Conservation (phyloP, 2,797 vertebrate species). For the Betta splendens region DNA sequence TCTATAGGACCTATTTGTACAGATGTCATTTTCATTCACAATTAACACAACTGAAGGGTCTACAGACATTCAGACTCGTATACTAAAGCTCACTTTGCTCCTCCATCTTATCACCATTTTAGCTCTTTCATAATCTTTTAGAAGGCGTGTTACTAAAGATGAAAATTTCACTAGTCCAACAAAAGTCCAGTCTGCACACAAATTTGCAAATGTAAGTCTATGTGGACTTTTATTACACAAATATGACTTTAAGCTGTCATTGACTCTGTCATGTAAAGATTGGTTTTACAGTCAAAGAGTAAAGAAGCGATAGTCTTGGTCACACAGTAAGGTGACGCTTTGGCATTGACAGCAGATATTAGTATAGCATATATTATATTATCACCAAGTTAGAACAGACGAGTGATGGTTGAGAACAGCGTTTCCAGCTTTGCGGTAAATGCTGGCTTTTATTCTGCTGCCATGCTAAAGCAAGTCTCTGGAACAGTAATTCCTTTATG, state of each 20-base stretch:
- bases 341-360: too few species aligned
- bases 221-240: conserved; percentile 35
- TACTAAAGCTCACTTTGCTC: neutral
- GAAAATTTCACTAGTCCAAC: conserved; percentile 20
- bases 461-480: conserved; percentile 17
- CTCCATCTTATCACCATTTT: neutral
- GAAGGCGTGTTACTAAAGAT: conserved; percentile 11
- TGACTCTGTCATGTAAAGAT: neutral
- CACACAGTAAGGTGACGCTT: conserved; percentile 4
- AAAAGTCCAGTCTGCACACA: conserved; percentile 21
- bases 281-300: neutral
- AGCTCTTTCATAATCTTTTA: neutral
- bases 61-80: too few species aligned
- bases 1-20: too few species aligned
- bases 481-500: conserved; percentile 21
- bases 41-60: too few species aligned
- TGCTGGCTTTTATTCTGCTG: conserved; percentile 25
- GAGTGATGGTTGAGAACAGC: conserved; percentile 5
- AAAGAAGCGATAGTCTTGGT: conserved; percentile 9
- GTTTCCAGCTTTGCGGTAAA: conserved; percentile 24
- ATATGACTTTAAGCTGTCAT: conserved; percentile 30
- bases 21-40: too few species aligned
- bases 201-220: conserved; percentile 34
- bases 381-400: neutral
- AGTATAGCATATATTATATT: too few species aligned